Conservation (phyloP, 1,140 invertebrate genomes). For the Condylostylus longicornis region DNA sequence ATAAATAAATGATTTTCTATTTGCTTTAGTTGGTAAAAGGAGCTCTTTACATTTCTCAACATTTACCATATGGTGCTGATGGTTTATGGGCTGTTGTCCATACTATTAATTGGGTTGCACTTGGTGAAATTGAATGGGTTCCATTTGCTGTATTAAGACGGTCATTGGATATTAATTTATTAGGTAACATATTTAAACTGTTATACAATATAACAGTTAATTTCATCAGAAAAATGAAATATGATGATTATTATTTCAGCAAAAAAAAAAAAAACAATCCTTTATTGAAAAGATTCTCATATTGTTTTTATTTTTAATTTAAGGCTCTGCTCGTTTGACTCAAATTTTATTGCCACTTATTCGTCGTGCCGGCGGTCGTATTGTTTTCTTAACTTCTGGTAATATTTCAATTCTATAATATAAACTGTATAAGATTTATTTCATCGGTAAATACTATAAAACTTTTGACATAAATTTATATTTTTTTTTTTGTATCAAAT, state of each 20-base stretch:
- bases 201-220: too few relatives aligned
- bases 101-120: constrained; percentile 71
- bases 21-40: constrained; percentile 61
- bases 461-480: too few relatives aligned
- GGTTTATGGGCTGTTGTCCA: constrained; percentile 81
- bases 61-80: constrained; percentile 57
- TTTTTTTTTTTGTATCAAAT: constrained; percentile 11
- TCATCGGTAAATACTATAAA: too few relatives aligned
- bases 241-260: too few relatives aligned
- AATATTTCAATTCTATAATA: constrained; percentile 8
- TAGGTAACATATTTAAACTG: constrained; percentile 35
- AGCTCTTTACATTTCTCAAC: constrained; percentile 56
- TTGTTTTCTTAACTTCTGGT: constrained; percentile 50
- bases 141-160: constrained; percentile 55
- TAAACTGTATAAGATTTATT: neutral
- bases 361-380: constrained; percentile 52
- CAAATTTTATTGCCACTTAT: constrained; percentile 69
- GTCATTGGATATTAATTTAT: constrained; percentile 60
- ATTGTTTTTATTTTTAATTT: neutral
- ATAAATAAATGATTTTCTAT: too few relatives aligned
- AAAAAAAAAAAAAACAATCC: too few relatives aligned
- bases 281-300: too few relatives aligned
- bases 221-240: too few relatives aligned
- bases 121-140: constrained; percentile 81
- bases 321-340: constrained; percentile 51